Conservation (phyloP, 2,113 vertebrate genomes). For the Nannobrachium achirus region DNA sequence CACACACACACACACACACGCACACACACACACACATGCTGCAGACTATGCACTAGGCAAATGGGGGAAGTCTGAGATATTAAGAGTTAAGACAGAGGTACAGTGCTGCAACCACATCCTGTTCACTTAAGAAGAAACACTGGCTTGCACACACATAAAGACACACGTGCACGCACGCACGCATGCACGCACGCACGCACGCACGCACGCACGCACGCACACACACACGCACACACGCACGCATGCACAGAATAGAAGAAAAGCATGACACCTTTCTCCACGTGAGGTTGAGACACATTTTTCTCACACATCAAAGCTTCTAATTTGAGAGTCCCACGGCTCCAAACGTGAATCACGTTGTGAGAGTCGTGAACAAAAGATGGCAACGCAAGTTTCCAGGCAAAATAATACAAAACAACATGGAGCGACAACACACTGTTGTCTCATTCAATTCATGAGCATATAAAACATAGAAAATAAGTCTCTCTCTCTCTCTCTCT, state of each 20-base stretch:
- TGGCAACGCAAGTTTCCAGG: constrained; percentile 7
- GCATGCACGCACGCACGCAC: constrained; percentile 6
- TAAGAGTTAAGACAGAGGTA: constrained; percentile 73
- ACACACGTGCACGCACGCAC: constrained; percentile 40
- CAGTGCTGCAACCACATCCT: constrained; percentile 74
- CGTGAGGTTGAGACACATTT: constrained; percentile 64
- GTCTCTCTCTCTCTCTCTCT: too few species aligned
- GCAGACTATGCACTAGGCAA: constrained; percentile 37
- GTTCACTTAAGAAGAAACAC: constrained; percentile 59
- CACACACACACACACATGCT: constrained; percentile 13
- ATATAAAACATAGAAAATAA: too few species aligned
- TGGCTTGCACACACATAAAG: constrained; percentile 38
- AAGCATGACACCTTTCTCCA: constrained; percentile 67
- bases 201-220: constrained; percentile 11
- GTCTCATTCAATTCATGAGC: too few species aligned
- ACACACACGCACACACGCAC: constrained; percentile 3
- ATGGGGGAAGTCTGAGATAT: constrained; percentile 55
- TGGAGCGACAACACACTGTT: constrained; percentile 43
- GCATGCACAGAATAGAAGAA: constrained; percentile 28
- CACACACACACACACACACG: constrained; percentile 1
- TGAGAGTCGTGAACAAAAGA: constrained; percentile 60
- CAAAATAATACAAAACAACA: too few species aligned
- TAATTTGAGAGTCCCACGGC: constrained; percentile 72
- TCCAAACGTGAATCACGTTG: constrained; percentile 60
- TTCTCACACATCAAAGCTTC: constrained; percentile 73